Evolutionary conservation across 2,113 vertebrate genomes (phyloP).

Genomic region (Oceanites oceanicus): DNA sequence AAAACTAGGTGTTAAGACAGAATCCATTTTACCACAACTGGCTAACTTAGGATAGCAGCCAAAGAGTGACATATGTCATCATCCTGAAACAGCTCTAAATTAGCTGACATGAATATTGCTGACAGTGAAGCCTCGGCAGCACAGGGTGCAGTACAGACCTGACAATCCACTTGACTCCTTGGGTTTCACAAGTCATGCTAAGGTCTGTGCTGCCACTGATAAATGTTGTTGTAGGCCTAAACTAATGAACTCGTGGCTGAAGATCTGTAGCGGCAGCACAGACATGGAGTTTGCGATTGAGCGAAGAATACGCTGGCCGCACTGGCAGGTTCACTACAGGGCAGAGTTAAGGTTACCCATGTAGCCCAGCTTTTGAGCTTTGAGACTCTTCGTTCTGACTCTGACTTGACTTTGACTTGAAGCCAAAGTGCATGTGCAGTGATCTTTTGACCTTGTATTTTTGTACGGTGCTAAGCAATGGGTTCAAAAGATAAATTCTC

Average conservation of each 20-base stretch:
- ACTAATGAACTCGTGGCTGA: background rate
- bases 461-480: background rate
- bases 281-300: background rate
- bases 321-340: background rate
- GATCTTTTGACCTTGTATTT: background rate
- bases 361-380: background rate
- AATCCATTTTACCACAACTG: background rate
- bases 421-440: background rate
- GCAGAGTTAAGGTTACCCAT: background rate
- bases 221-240: background rate
- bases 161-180: background rate
- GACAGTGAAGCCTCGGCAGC: background rate
- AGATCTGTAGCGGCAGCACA: background rate
- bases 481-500: background rate
- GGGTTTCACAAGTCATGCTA: background rate
- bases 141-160: background rate
- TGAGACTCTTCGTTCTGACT: background rate
- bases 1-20: background rate
- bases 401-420: background rate
- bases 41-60: background rate
- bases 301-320: fast-evolving
- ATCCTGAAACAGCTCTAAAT: background rate
- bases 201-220: background rate
- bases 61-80: background rate
- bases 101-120: background rate